These are phyloP conservation scores for Malurus cyaneus DNA, from an alignment of 2,113 vertebrate genomes.

Conservation along the genomic window DNA sequence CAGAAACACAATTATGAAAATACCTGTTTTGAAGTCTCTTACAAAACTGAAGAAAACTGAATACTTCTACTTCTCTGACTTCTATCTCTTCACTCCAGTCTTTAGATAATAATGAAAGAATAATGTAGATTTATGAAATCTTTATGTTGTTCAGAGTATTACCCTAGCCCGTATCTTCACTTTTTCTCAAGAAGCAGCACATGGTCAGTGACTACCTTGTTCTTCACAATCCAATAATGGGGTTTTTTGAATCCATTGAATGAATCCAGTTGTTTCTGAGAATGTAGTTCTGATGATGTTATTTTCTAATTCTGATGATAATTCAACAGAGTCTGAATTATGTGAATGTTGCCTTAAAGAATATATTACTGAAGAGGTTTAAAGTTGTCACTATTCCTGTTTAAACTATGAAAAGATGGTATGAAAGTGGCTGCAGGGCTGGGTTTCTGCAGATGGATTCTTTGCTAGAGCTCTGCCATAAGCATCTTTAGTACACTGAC, in stretches of 20 bases:
- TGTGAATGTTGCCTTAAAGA: not conserved
- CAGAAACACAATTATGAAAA: not conserved
- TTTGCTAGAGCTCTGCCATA: not conserved
- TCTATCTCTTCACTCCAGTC: not conserved
- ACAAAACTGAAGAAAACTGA: not conserved
- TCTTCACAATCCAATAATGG: not conserved
- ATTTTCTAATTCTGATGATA: not conserved
- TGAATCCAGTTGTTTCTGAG: not conserved
- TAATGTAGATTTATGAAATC: not conserved
- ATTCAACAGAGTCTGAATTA: not conserved
- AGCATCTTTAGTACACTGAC: not conserved
- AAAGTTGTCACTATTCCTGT: not conserved
- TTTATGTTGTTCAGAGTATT: accelerated
- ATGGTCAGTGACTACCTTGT: not conserved
- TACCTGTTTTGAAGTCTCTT: not conserved
- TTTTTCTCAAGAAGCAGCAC: not conserved
- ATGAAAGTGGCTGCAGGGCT: not conserved
- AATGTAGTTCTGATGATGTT: not conserved
- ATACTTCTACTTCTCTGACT: not conserved
- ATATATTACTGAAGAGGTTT: not conserved
- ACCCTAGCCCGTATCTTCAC: not conserved
- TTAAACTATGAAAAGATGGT: not conserved
- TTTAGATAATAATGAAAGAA: not conserved
- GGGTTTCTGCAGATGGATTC: not conserved
- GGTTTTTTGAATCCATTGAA: not conserved